These are phyloP conservation scores for Hofmannophila pseudospretella DNA, from an alignment of 2,888 invertebrate genomes.

Conservation along the genomic window DNA sequence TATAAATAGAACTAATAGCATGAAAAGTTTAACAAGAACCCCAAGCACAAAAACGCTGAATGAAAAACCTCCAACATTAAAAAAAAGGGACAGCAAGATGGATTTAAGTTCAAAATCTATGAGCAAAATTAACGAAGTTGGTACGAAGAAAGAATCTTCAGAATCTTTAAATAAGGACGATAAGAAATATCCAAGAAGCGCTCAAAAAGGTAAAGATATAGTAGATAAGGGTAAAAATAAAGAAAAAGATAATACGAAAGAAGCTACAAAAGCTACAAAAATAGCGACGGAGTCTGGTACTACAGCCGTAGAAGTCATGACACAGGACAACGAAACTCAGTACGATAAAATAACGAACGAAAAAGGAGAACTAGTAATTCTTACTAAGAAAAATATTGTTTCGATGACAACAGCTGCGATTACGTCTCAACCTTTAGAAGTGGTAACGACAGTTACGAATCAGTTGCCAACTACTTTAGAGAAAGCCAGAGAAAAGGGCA, in stretches of 20 bases:
- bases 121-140: slow-evolving; percentile 49
- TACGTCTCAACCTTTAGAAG: slow-evolving; percentile 74
- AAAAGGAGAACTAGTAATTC: slow-evolving; percentile 59
- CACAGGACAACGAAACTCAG: slow-evolving; percentile 68
- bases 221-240: slow-evolving; percentile 2
- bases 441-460: slow-evolving; percentile 74
- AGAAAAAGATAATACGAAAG: slow-evolving; percentile 23
- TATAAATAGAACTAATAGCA: slow-evolving; percentile 59
- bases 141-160: slow-evolving; percentile 29
- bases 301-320: slow-evolving; percentile 43
- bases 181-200: slow-evolving; percentile 15
- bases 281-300: slow-evolving; percentile 30
- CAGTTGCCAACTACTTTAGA: slow-evolving; percentile 68
- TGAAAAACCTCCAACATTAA: slow-evolving; percentile 54
- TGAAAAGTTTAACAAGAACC: slow-evolving; percentile 58
- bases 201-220: too few species aligned
- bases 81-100: slow-evolving; percentile 51
- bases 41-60: slow-evolving; percentile 60
- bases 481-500: slow-evolving; percentile 69
- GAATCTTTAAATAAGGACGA: slow-evolving; percentile 16
- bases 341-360: slow-evolving; percentile 63
- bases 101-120: slow-evolving; percentile 49
- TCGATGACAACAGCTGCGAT: slow-evolving; percentile 79
- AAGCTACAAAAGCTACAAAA: slow-evolving; percentile 16
- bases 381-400: slow-evolving; percentile 70